Base-by-base conservation (phyloP, 1,140 invertebrate genomes). In the Nephila pilipes region DNA sequence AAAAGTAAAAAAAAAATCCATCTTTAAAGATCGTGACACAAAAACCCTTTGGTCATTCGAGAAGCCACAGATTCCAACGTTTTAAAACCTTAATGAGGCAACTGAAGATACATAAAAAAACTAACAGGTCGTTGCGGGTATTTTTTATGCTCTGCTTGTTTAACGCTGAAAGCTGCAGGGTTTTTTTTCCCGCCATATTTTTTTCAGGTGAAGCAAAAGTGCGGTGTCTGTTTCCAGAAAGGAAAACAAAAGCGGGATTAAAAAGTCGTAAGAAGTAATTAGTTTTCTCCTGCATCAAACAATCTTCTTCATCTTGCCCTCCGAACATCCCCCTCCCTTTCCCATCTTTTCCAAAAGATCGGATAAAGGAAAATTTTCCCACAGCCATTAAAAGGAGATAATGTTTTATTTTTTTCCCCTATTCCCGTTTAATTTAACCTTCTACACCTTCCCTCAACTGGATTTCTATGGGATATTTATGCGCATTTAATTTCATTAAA, bases 211-310 rank as follows among this genome's bases (percentile, higher is more conserved):
- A 32, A 55, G 75, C 79, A 81, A 58, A 90, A 83, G 75, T 92
- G 57, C 60, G 90, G 90, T 93, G 85, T 93, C 83, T 87, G 91
- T 93, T 93, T 87, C 83, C 46, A 69, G 25, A n/a, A 93, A 93
- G 29, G 91, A 87, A 93, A 93, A 93, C 91, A 93, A 87, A 87
- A 29, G 91, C 54, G 55, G 91, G 91, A 93, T 93, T 93, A 93
- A 93, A 93, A 93, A 93, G 91, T 93, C 91, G 91, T 87, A 93
- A 87, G 91, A 93, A 87, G 91, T 93, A 93, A 93, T 93, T 93
- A 93, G 91, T 93, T 93, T 93, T 87, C 65, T 36, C 60, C 81
- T 36, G 91, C 91, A 87, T 93, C 91, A 93, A 93, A 93, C 91
- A 93, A 79, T 93, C 91, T 93, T 92, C 65, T 46, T 85, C 38